A percentile compares a stretch with the other conserved stretches of the same genome.
These are phyloP conservation scores for Anoura caudifer DNA, from an alignment of 2,113 vertebrate species.

Conservation along the genomic window DNA sequence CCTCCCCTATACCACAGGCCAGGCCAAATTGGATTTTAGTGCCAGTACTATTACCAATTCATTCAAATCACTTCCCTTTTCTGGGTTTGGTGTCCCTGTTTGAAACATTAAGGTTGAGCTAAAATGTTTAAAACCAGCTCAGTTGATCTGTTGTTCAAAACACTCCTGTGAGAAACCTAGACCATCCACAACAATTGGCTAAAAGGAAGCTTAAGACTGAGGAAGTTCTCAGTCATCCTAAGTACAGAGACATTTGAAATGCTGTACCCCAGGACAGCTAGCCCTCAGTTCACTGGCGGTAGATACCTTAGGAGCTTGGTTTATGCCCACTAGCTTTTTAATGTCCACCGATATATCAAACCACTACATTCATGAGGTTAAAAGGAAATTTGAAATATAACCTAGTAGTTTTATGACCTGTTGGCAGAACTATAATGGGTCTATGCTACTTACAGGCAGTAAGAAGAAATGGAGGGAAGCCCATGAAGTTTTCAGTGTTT, in stretches of 20 bases:
- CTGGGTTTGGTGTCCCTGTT: background rate
- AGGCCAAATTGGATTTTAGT: background rate
- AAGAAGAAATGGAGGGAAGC: background rate
- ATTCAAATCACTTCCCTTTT: constrained; percentile 31
- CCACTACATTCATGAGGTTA: background rate
- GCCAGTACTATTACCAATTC: background rate
- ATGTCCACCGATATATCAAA: constrained; percentile 11
- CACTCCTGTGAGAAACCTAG: constrained; percentile 13
- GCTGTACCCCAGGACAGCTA: background rate
- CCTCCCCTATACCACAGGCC: background rate
- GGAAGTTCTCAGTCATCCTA: background rate
- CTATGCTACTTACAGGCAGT: background rate
- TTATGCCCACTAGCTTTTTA: constrained; percentile 6
- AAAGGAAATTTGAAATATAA: constrained; percentile 8
- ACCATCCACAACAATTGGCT: background rate
- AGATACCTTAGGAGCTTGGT: background rate
- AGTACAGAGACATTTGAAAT: background rate
- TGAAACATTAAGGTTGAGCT: constrained; percentile 16
- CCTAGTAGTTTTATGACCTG: background rate
- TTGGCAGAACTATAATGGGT: background rate
- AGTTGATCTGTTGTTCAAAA: background rate
- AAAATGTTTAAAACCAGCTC: background rate
- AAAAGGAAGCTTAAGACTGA: background rate
- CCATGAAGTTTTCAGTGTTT: constrained; percentile 1
- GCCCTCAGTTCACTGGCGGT: background rate